Percentiles rank a stretch among this genome's conserved stretches.
Evolutionary conservation across 2,888 invertebrate species (phyloP).

Genomic region (Dicyrtoma fusca): DNA sequence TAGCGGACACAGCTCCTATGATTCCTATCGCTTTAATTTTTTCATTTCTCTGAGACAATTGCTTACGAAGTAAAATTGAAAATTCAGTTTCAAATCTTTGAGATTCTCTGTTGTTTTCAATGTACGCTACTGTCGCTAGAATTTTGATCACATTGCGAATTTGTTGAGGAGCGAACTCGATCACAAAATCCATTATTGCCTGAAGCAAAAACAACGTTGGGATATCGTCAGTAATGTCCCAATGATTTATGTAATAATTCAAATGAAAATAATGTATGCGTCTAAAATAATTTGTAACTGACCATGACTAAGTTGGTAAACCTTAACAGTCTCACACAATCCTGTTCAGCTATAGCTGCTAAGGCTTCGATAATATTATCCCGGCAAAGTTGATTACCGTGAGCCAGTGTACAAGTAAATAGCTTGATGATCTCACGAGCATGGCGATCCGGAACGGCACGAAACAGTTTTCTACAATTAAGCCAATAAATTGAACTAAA

Average conservation of each 20-base stretch:
- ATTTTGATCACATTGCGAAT: slow-evolving; percentile 24
- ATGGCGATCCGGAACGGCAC: slow-evolving; percentile 9
- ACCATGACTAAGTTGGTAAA: slow-evolving; percentile 35
- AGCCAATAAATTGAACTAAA: slow-evolving; percentile 2
- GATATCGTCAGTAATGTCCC: neutral
- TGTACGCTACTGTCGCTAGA: slow-evolving; percentile 24
- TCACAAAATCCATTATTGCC: slow-evolving; percentile 35
- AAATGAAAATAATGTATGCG: neutral
- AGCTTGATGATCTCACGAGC: slow-evolving; percentile 9
- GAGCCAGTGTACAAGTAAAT: slow-evolving; percentile 26
- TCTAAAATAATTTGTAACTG: neutral
- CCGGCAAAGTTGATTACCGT: slow-evolving; percentile 22
- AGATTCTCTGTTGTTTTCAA: slow-evolving; percentile 29
- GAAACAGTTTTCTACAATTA: slow-evolving; percentile 11
- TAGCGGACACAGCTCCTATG: slow-evolving; percentile 26
- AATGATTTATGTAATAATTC: neutral
- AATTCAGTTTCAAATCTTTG: slow-evolving; percentile 35
- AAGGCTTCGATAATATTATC: slow-evolving; percentile 20
- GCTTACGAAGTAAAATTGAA: slow-evolving; percentile 27
- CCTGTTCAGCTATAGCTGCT: neutral
- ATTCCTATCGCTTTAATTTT: slow-evolving; percentile 30
- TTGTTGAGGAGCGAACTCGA: slow-evolving; percentile 25
- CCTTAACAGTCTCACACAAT: slow-evolving; percentile 9
- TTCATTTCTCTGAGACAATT: slow-evolving; percentile 17
- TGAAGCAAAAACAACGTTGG: neutral